These are phyloP conservation scores for Panopea generosa DNA, from an alignment of 2,888 invertebrate genomes.

Conservation along the genomic window DNA sequence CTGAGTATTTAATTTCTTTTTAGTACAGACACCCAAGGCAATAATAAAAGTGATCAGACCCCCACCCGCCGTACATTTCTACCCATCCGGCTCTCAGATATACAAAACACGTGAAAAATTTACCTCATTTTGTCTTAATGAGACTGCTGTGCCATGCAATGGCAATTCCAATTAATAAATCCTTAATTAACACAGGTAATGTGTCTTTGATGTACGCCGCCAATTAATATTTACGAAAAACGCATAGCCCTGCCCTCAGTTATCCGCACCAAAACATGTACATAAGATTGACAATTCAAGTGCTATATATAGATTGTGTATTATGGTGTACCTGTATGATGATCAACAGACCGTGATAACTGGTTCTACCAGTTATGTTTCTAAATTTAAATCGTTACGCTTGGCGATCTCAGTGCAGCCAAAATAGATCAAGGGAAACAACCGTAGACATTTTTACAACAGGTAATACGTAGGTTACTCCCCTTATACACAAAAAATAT, in stretches of 20 bases:
- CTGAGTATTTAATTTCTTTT: not conserved
- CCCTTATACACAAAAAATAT: too few relatives aligned
- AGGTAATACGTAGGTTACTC: too few relatives aligned
- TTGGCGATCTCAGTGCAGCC: too few relatives aligned
- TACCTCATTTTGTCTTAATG: constrained; percentile 52
- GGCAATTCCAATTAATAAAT: constrained; percentile 7
- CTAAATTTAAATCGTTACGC: constrained; percentile 51
- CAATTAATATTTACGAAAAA: constrained; percentile 38
- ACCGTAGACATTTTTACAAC: too few relatives aligned
- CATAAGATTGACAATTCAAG: constrained; percentile 50
- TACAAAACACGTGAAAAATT: constrained; percentile 10
- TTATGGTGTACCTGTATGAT: constrained; percentile 43
- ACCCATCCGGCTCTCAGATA: constrained; percentile 48
- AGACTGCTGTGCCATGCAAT: not conserved
- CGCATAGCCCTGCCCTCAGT: constrained; percentile 57
- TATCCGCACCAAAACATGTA: constrained; percentile 65
- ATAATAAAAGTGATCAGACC: not conserved
- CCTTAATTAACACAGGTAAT: not conserved
- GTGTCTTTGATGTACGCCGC: constrained; percentile 3
- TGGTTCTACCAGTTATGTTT: constrained; percentile 62
- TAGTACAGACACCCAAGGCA: too few relatives aligned
- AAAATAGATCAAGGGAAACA: too few relatives aligned
- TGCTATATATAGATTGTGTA: constrained; percentile 62
- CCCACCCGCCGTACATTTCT: not conserved
- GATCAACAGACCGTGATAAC: constrained; percentile 55